Conservation (phyloP, 2,888 invertebrate genomes). For the Lithophane semibrunnea region DNA sequence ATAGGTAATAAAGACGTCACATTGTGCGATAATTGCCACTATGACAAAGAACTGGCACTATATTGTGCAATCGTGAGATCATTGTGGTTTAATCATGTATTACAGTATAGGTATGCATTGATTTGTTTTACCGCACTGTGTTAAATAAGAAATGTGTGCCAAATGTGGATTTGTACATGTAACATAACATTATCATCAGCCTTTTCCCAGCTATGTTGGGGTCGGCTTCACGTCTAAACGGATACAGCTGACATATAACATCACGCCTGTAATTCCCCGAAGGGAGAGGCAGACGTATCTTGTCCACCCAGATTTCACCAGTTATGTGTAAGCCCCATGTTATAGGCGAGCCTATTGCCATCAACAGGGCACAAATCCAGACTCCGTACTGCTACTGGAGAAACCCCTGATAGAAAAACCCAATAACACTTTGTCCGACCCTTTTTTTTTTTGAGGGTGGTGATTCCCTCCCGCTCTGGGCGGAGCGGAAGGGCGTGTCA, state of each 20-base stretch:
- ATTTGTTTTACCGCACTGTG: constrained; percentile 22
- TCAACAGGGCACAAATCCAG: not conserved
- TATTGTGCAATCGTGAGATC: constrained; percentile 62
- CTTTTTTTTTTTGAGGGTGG: no score
- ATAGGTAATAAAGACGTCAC: constrained; percentile 2
- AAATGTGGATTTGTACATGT: not conserved
- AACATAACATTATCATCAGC: not conserved
- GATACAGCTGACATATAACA: not conserved
- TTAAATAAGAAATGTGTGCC: constrained; percentile 23
- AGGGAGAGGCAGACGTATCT: not conserved
- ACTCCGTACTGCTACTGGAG: not conserved
- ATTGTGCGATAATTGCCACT: constrained; percentile 34
- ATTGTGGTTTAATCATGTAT: constrained; percentile 31
- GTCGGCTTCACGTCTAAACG: no score
- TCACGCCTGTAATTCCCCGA: not conserved
- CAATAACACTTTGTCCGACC: no score
- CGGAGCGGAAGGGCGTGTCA: no score
- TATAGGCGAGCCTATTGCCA: not conserved
- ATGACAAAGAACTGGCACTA: constrained; percentile 46
- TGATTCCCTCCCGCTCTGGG: no score
- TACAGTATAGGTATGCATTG: constrained; percentile 21
- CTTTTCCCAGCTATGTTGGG: no score
- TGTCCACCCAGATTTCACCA: not conserved
- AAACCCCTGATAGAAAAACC: not conserved
- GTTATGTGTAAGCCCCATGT: not conserved